Conservation (phyloP, 2,113 vertebrate species). For the Sminthopsis crassicaudata region DNA sequence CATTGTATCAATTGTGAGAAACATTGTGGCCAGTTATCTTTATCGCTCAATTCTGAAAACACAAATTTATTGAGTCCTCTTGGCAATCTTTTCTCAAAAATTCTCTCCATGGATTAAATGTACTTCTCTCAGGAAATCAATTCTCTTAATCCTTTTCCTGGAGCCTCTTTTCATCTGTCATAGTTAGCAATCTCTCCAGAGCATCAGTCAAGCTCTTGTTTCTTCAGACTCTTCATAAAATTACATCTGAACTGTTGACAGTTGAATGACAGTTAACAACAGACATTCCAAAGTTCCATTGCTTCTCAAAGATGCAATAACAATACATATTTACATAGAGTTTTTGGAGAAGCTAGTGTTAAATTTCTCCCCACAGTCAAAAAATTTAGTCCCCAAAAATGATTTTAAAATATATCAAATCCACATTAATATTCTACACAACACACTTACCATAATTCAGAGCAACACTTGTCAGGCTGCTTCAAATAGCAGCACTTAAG, state of each 20-base stretch:
- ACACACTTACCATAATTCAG: background rate
- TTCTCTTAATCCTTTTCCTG: background rate
- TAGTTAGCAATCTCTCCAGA: background rate
- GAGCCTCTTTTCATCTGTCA: background rate
- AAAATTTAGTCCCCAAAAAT: background rate
- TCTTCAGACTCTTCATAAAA: background rate
- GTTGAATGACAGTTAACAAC: background rate
- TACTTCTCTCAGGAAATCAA: background rate
- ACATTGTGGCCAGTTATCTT: background rate
- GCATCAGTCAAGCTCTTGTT: background rate
- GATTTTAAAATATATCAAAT: background rate
- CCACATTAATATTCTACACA: background rate
- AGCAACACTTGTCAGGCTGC: background rate
- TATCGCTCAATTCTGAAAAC: background rate
- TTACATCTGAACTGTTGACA: background rate
- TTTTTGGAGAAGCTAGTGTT: background rate
- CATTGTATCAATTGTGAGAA: background rate
- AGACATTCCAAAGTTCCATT: background rate
- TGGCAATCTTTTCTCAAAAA: background rate
- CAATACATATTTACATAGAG: background rate
- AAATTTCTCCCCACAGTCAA: background rate
- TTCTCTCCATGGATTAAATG: background rate
- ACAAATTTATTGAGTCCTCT: background rate
- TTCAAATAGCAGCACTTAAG: background rate
- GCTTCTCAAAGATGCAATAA: background rate